Base-by-base conservation (phyloP, 2,888 invertebrate species). In the Ormyrus labotus region DNA sequence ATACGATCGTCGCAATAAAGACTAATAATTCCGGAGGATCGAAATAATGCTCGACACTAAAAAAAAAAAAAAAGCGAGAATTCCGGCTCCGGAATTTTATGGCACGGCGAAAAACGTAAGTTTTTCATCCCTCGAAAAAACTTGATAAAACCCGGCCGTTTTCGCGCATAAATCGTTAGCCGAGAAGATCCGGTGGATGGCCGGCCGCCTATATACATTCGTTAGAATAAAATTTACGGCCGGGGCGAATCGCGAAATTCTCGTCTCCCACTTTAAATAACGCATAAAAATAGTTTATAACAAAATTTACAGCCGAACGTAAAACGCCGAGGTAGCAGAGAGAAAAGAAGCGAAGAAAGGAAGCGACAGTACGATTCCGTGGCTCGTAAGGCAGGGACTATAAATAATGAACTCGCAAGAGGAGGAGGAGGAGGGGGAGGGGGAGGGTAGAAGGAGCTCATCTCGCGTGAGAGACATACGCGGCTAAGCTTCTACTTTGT, bases 341-440 rank as follows among this genome's bases (percentile, higher is more conserved):
- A 65, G 64, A 47, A 47, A 47, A 63, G 11, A 11, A 63, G 50
- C 63, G 76, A 70, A 2, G 77, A 69, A 76, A 78, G 74, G 71
- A 77, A 63, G 72, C 67, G 81, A 82, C 76, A 78, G 83, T 83
- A 81, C 83, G 82, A 84, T 84, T 85, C 84, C 73, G 78, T 82
- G 34, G 84, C 83, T 81, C 77, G 84, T 84, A 83, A 85, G 84
- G 83, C 80, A 82, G 34, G 3, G 84, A 85, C 85, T 81, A 87
- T 88, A 88, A 88, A 88, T 88, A 88, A 88, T 88, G 86, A 87
- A 86, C 82, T 84, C 80, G 58, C 34, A 34, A 34, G 34, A 34
- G 34, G 34, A 34, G 57, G 73, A 34, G 50, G 11, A 34, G 50
- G 19, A 48, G 34, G 34, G 5, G 11, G 13, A 6, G 80, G 76